phyloP scores from a whole-genome alignment of 2,888 invertebrate species.

The Heterodera filipjevi region DNA sequence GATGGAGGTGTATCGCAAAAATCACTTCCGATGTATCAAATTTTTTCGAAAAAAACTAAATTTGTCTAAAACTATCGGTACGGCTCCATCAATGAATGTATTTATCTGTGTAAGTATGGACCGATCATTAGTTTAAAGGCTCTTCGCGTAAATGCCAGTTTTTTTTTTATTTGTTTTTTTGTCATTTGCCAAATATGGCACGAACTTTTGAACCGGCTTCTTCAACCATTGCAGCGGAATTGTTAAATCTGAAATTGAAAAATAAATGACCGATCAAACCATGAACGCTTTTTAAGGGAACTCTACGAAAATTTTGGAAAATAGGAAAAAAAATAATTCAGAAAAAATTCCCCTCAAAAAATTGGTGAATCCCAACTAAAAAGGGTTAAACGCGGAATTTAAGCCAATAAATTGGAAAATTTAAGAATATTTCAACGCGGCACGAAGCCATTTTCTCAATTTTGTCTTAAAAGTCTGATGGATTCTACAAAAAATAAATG shows the following conservation, averaged over 20 bases:
- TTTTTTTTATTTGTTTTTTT: neutral
- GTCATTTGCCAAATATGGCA: slow-evolving; percentile 59
- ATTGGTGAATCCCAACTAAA: too few species aligned
- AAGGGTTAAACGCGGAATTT: too few species aligned
- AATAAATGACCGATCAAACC: neutral
- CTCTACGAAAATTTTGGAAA: neutral
- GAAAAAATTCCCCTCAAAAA: too few species aligned
- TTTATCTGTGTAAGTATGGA: too few species aligned
- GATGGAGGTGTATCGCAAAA: too few species aligned
- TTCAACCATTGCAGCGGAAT: slow-evolving; percentile 58
- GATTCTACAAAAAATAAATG: too few species aligned
- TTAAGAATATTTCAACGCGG: neutral
- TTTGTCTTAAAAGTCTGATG: too few species aligned
- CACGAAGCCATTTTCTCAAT: neutral
- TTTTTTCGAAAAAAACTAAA: too few species aligned
- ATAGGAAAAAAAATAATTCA: neutral
- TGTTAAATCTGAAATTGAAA: slow-evolving; percentile 22
- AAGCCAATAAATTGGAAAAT: neutral
- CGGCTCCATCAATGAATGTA: too few species aligned
- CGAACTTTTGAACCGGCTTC: slow-evolving; percentile 64
- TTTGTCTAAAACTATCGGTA: too few species aligned
- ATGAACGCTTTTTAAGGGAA: too few species aligned
- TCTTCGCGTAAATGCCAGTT: neutral
- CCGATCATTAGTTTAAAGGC: neutral
- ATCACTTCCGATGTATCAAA: too few species aligned